Percentiles rank a stretch among this genome's conserved stretches.
These are phyloP conservation scores for Apocrypta bakeri DNA, from an alignment of 1,140 invertebrate species.

Conservation along the genomic window DNA sequence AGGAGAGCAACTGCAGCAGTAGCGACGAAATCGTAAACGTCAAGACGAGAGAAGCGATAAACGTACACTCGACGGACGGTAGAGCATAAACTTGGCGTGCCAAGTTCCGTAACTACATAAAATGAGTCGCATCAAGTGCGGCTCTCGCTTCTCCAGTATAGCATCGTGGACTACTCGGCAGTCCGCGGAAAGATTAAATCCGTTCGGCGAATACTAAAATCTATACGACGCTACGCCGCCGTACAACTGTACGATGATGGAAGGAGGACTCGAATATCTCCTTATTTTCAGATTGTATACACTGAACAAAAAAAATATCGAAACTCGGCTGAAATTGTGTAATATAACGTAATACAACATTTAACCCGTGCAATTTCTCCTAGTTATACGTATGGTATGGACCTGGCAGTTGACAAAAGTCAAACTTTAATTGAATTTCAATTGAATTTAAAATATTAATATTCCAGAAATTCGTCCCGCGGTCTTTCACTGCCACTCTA, in stretches of 20 bases:
- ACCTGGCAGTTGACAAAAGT: conserved; percentile 9
- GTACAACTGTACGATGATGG: neutral
- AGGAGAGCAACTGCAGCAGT: neutral
- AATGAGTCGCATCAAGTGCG: conserved; percentile 40
- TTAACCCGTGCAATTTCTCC: too few relatives aligned
- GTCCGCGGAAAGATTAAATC: conserved; percentile 40
- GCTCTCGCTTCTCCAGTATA: neutral
- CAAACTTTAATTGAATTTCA: conserved; percentile 69
- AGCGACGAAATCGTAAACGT: conserved; percentile 40
- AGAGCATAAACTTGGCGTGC: conserved; percentile 35
- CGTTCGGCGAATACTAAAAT: conserved; percentile 19
- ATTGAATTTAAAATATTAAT: conserved; percentile 71
- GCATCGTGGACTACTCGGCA: neutral
- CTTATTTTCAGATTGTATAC: neutral
- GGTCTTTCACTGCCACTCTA: conserved; percentile 21
- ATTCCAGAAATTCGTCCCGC: conserved; percentile 35
- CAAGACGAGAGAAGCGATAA: conserved; percentile 36
- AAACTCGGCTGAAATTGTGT: too few relatives aligned
- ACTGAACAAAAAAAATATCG: neutral
- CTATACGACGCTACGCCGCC: neutral
- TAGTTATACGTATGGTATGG: too few relatives aligned
- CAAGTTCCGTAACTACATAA: conserved; percentile 38
- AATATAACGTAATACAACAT: too few relatives aligned
- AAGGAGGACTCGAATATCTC: neutral
- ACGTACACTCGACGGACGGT: conserved; percentile 2